Percentiles rank a stretch among this genome's conserved stretches.
Evolutionary conservation across 2,888 invertebrate genomes (phyloP).

Genomic region (Eupithecia dodoneata): DNA sequence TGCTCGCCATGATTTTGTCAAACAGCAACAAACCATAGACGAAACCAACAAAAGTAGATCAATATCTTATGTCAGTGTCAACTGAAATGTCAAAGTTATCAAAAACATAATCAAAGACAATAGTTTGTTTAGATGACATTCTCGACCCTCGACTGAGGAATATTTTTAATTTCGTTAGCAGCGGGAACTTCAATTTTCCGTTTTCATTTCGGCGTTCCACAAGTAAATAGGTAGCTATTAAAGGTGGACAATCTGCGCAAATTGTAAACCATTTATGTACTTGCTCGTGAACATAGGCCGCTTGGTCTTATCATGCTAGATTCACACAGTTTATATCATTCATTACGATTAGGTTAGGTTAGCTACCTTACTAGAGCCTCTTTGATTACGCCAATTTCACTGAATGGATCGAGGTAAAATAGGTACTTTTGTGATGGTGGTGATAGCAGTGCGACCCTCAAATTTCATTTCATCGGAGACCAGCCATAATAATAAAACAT

Average conservation of each 20-base stretch:
- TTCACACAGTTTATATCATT: too few species aligned
- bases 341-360: too few species aligned
- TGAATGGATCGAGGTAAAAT: too few species aligned
- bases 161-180: not conserved
- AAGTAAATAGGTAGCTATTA: not conserved
- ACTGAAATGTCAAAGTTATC: slow-evolving; percentile 21
- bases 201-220: not conserved
- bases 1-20: slow-evolving; percentile 86
- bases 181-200: not conserved
- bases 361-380: too few species aligned
- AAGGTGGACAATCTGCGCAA: not conserved
- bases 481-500: not conserved
- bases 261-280: too few species aligned
- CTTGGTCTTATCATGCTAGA: too few species aligned
- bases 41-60: slow-evolving; percentile 31
- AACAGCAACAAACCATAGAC: slow-evolving; percentile 56
- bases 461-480: too few species aligned
- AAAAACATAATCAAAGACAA: slow-evolving; percentile 5
- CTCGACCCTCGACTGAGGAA: not conserved
- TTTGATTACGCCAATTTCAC: too few species aligned
- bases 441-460: too few species aligned
- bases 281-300: not conserved
- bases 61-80: slow-evolving; percentile 31
- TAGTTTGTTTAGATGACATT: not conserved
- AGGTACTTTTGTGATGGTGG: too few species aligned